Evolutionary conservation across 2,797 vertebrate species (phyloP).

Genomic region (Pseudocheirus occidentalis): DNA sequence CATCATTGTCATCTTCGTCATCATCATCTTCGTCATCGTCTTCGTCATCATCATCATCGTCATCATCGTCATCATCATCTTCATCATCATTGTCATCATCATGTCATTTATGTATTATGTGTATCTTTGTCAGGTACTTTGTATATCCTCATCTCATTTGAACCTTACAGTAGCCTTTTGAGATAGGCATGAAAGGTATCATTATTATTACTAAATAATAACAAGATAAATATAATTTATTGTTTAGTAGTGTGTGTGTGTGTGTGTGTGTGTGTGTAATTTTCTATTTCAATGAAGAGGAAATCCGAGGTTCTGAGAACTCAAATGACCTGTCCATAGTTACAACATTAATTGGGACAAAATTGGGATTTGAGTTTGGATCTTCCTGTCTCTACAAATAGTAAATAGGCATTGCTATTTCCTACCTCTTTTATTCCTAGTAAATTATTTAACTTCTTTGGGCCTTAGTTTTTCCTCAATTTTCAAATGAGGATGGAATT

Average conservation of each 20-base stretch:
- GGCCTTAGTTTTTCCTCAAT: neutral
- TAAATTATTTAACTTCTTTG: neutral
- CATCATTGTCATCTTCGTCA: too few species aligned
- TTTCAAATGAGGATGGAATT: neutral
- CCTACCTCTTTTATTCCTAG: neutral
- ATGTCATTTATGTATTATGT: neutral
- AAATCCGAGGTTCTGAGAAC: neutral
- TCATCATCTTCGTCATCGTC: too few species aligned
- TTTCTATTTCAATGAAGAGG: neutral
- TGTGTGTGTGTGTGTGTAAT: neutral
- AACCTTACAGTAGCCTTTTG: neutral
- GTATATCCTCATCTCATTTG: neutral
- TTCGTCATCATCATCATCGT: too few species aligned
- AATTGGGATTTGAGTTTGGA: neutral
- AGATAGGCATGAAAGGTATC: neutral
- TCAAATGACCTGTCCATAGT: neutral
- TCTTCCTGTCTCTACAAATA: neutral
- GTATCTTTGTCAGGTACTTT: neutral
- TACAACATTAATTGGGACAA: neutral
- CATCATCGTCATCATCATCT: too few species aligned
- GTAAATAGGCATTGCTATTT: neutral
- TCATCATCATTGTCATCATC: neutral
- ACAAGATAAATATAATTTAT: neutral
- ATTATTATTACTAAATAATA: neutral
- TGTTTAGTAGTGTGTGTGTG: neutral